phyloP scores from a whole-genome alignment of 2,113 vertebrate genomes.

The Isurus oxyrinchus region DNA sequence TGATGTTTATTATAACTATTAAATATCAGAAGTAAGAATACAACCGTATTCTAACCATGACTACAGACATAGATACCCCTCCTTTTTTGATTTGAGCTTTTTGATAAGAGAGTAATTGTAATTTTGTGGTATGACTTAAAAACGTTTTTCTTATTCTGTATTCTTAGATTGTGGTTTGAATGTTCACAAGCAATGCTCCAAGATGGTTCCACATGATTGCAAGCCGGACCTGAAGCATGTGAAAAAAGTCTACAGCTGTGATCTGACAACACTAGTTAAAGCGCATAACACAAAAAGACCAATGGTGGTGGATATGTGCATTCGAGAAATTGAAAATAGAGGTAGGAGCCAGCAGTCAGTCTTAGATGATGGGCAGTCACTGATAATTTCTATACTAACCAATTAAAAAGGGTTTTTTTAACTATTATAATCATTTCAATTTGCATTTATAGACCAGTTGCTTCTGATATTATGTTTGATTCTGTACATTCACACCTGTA shows the following conservation, averaged over 20 bases:
- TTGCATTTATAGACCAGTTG: background rate
- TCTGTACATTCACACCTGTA: background rate
- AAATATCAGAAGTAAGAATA: background rate
- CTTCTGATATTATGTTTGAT: background rate
- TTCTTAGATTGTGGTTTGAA: constrained; percentile 88
- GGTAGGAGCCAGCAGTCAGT: constrained; percentile 60
- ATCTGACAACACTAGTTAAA: constrained; percentile 94
- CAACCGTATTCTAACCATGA: background rate
- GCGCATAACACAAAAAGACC: constrained; percentile 89
- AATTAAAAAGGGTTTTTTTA: background rate
- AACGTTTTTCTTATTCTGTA: constrained; percentile 37
- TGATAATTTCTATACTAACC: background rate
- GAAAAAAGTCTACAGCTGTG: constrained; percentile 87
- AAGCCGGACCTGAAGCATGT: constrained; percentile 85
- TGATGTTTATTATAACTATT: background rate
- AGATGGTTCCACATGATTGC: constrained; percentile 94
- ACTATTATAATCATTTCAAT: background rate
- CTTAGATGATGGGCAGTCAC: background rate
- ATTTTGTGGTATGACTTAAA: background rate
- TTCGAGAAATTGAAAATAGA: constrained; percentile 90
- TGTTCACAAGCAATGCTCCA: constrained; percentile 93
- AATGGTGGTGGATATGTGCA: constrained; percentile 99
- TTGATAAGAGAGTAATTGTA: background rate
- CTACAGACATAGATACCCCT: background rate
- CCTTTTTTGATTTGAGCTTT: background rate